A percentile compares a stretch with the other conserved stretches of the same genome.
Evolutionary conservation across 2,113 vertebrate species (phyloP).

Genomic region (Ascaphus truei): DNA sequence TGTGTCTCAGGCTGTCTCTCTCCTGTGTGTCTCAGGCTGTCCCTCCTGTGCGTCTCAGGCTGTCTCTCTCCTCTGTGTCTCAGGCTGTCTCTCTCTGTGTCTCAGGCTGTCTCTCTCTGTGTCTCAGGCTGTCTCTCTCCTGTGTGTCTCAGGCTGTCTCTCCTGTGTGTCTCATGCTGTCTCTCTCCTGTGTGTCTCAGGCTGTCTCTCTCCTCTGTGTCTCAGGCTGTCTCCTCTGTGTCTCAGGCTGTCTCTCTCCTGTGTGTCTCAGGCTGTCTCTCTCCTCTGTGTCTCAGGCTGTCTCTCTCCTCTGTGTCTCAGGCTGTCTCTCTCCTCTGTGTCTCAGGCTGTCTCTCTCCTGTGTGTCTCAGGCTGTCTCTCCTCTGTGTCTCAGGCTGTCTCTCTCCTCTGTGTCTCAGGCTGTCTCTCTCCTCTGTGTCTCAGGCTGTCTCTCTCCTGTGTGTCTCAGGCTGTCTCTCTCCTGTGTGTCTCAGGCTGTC

Average conservation of each 20-base stretch:
- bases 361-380: not conserved
- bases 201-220: conserved; percentile 18
- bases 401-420: conserved; percentile 72
- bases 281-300: conserved; percentile 68
- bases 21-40: not conserved
- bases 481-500: conserved; percentile 72
- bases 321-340: too few species aligned
- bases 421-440: too few species aligned
- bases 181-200: not conserved
- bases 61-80: conserved; percentile 74
- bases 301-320: conserved; percentile 73
- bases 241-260: not conserved
- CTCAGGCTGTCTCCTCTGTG: conserved; percentile 73
- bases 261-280: not conserved
- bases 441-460: not conserved
- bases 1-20: conserved; percentile 37
- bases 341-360: not conserved
- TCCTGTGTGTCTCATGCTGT: conserved; percentile 52
- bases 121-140: not conserved
- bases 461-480: not conserved
- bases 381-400: conserved; percentile 70
- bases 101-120: not conserved
- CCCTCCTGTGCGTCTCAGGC: conserved; percentile 59
- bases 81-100: too few species aligned
- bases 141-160: conserved; percentile 74